Percentiles rank a stretch among this genome's conserved stretches.
Conservation (phyloP, 30 jellyfish, hydroid and myxozoan species). For the Sanderia malayensis region DNA sequence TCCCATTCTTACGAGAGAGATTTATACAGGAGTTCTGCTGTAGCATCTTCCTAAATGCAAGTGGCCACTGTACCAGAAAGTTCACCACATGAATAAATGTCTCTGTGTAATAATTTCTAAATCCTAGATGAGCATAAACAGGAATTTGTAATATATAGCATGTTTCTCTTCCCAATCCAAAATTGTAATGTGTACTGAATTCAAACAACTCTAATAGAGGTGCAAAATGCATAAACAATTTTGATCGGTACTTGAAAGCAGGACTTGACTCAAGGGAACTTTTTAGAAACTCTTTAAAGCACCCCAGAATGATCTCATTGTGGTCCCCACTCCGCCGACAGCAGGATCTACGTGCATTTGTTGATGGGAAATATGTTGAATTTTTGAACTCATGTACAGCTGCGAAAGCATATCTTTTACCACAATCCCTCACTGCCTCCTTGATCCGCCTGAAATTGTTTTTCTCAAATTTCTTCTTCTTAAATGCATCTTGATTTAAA, state of each 20-base stretch:
- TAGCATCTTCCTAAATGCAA: constrained; percentile 28
- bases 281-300: constrained; percentile 14
- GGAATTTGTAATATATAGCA: constrained; percentile 27
- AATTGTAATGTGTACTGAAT: constrained; percentile 17
- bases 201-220: constrained; percentile 5
- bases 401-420: constrained; percentile 8
- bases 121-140: constrained; percentile 19
- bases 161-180: constrained; percentile 34
- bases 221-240: constrained; percentile 11
- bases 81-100: constrained; percentile 26
- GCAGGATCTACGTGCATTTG: constrained; percentile 5
- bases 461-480: constrained; percentile 9
- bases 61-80: constrained; percentile 24
- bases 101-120: constrained; percentile 34
- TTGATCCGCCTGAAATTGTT: constrained; percentile 11
- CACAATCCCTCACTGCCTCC: constrained; percentile 21
- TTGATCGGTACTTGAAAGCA: constrained; percentile 15
- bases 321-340: constrained; percentile 8
- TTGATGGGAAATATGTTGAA: constrained; percentile 6
- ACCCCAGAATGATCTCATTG: constrained; percentile 11
- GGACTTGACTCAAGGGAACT: constrained; percentile 11
- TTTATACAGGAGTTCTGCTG: constrained; percentile 1
- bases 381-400: constrained; percentile 11
- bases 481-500: background rate
- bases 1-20: constrained; percentile 22